Evolutionary conservation across 1,140 invertebrate species (phyloP), one percentile per base, ranked within the genome.

Genomic region (Rhyacophila brunnea): DNA sequence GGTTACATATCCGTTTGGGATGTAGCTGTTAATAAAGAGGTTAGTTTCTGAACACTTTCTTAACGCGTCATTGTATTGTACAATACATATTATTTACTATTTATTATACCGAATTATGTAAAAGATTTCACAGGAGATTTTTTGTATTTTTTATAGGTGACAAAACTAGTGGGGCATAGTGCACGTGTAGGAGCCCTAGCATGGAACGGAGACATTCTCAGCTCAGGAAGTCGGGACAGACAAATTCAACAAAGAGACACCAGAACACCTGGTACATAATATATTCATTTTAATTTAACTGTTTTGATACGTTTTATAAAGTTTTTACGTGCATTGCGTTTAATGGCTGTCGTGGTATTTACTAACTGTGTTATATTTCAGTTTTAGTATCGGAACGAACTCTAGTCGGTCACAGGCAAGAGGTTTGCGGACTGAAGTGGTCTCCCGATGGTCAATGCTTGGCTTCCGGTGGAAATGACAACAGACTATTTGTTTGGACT

Each of bases 391-490:
- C 85, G 17, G 90, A 93, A 60, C 78, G 91, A 23, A 83, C 89
- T 11, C 77, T 99, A 2, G 88, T 88, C 11, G 94, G 95, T 0
- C 98, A 99, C 74, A 80, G 95, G 49, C 98, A 99, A 80, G 98
- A 99, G 80, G 95, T 95, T 9, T 99, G 98, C 80, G 98, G 98
- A 0, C 74, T 99, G 2, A 99, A 99, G 76, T 99, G 97, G 98
- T 99, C 97, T 10, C 97, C 97, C 0, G 97, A 99, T 74, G 96
- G 96, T 68, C 95, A 98, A 73, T 95, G 96, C 73, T 79, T 99
- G 23, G 98, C 98, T 1, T 98, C 95, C 5, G 97, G 98, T 38
- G 98, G 98, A 23, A 99, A 99, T 77, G 98, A 99, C 75, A 99
- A 99, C 79, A 89, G 96, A 64, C 79, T 99, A 4, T 95, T 96